These are phyloP conservation scores for Siniperca scherzeri DNA, from an alignment of 2,797 vertebrate species.

Conservation along the genomic window DNA sequence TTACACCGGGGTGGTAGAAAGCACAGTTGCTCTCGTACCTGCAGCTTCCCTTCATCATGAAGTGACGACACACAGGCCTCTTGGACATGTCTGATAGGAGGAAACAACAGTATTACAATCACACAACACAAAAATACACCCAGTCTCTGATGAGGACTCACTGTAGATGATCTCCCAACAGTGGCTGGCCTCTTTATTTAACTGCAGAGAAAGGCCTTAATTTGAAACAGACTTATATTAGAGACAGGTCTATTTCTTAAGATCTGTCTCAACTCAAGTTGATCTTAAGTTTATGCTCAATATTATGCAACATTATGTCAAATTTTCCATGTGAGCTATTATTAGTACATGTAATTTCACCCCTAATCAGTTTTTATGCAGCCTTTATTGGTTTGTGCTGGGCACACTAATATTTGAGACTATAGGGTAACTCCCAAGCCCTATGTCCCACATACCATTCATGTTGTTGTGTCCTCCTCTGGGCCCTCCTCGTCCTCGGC, in stretches of 20 bases:
- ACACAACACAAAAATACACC: not conserved
- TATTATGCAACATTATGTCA: no score
- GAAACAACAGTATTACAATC: not conserved
- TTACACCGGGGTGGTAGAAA: constrained; percentile 95
- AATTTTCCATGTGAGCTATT: not conserved
- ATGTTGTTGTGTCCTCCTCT: constrained; percentile 90
- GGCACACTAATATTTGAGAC: not conserved
- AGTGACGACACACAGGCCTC: constrained; percentile 93
- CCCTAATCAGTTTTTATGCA: not conserved
- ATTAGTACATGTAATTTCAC: not conserved
- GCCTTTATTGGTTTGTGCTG: not conserved
- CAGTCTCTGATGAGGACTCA: no score
- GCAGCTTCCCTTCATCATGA: constrained; percentile 97
- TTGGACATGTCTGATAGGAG: constrained; percentile 91
- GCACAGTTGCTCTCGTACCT: constrained; percentile 96
- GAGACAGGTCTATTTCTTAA: not conserved
- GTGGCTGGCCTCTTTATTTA: not conserved
- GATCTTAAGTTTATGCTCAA: no score
- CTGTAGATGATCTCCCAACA: not conserved
- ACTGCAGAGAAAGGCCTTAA: no score
- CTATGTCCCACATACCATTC: constrained; percentile 78
- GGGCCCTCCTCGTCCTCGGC: constrained; percentile 89
- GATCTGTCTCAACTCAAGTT: no score
- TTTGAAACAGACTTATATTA: not conserved
- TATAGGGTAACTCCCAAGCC: not conserved